Evolutionary conservation across 2,113 vertebrate species (phyloP).

Genomic region (Cichladusa arquata): DNA sequence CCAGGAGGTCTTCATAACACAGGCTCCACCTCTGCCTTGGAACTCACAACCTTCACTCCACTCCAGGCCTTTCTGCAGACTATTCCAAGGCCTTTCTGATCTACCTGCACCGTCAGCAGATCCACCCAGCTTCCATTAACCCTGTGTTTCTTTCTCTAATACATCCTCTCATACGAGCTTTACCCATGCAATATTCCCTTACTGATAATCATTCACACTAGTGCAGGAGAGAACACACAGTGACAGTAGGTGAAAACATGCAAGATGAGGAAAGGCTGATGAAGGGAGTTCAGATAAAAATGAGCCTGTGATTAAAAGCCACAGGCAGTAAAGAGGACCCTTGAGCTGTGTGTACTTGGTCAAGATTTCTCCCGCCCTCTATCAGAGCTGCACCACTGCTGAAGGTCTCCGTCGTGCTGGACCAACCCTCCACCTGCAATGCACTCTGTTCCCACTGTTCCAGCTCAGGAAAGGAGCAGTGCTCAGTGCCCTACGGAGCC

Average conservation of each 20-base stretch:
- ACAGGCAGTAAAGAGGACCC: not conserved
- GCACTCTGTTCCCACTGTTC: not conserved
- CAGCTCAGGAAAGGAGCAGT: not conserved
- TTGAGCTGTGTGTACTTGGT: not conserved
- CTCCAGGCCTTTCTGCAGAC: not conserved
- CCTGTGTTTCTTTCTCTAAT: not conserved
- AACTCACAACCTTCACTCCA: not conserved
- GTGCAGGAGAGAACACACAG: not conserved
- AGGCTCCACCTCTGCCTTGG: not conserved
- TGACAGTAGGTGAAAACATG: not conserved
- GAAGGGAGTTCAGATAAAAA: not conserved
- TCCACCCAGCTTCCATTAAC: not conserved
- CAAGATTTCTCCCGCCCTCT: not conserved
- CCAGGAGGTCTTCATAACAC: not conserved
- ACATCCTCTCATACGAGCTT: not conserved
- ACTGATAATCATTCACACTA: not conserved
- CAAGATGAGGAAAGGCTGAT: not conserved
- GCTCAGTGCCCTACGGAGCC: not conserved
- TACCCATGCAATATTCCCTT: not conserved
- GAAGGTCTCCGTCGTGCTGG: not conserved
- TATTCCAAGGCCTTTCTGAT: not conserved
- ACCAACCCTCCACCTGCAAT: not conserved
- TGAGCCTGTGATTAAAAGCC: not conserved
- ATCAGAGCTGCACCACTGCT: not conserved
- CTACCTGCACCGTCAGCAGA: fast-evolving